Evolutionary conservation across 2,888 invertebrate genomes (phyloP).

Genomic region (Drosophila acutilabella): DNA sequence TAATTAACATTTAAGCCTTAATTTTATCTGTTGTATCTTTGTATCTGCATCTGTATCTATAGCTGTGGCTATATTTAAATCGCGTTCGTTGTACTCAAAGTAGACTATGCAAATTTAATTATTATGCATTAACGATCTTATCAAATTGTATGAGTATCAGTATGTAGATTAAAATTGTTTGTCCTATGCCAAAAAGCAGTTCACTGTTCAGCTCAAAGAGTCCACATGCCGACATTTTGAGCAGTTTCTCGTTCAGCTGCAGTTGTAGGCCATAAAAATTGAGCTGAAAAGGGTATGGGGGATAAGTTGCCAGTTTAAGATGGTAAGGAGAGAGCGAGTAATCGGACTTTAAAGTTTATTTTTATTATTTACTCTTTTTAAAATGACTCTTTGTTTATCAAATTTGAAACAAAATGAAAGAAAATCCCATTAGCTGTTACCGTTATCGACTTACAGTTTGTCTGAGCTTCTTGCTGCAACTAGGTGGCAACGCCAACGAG

Average conservation of each 20-base stretch:
- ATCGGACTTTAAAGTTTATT: too few relatives aligned
- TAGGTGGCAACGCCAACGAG: slow-evolving; percentile 25
- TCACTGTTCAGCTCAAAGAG: slow-evolving; percentile 73
- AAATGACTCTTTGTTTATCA: too few relatives aligned
- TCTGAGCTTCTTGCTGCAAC: slow-evolving; percentile 23
- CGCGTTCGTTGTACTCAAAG: neutral
- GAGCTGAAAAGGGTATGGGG: slow-evolving; percentile 37
- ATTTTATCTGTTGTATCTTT: slow-evolving; percentile 15
- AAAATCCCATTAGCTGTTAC: neutral
- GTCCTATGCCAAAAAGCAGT: slow-evolving; percentile 65
- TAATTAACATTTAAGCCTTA: slow-evolving; percentile 7
- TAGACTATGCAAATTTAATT: slow-evolving; percentile 34
- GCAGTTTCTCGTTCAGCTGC: slow-evolving; percentile 36
- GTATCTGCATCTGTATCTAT: slow-evolving; percentile 3
- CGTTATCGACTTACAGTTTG: slow-evolving; percentile 40
- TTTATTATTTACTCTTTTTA: too few relatives aligned
- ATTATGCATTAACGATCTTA: slow-evolving; percentile 60
- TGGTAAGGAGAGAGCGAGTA: neutral
- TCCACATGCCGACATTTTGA: slow-evolving; percentile 64
- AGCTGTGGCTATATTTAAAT: slow-evolving; percentile 5
- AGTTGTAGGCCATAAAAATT: slow-evolving; percentile 32
- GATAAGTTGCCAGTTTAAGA: neutral
- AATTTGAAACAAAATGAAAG: too few relatives aligned
- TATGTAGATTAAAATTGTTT: slow-evolving; percentile 70
- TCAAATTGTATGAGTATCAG: slow-evolving; percentile 80